These are phyloP conservation scores for Chloroceryle inda DNA, from an alignment of 2,797 vertebrate genomes.

Conservation along the genomic window DNA sequence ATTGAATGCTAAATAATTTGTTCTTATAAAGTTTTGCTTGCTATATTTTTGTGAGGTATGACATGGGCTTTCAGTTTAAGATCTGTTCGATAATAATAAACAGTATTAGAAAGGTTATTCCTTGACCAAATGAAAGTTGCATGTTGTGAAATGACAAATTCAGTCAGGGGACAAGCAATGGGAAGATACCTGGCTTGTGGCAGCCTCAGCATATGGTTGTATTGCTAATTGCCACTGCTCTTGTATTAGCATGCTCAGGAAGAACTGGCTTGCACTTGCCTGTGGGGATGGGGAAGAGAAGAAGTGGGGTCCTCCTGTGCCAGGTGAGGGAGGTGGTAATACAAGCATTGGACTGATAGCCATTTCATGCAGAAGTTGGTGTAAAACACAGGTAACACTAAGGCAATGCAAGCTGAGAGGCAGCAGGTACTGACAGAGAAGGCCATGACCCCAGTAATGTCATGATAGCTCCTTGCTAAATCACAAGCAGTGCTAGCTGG, in stretches of 20 bases:
- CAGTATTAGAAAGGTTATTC: conserved; percentile 62
- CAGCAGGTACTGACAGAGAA: not conserved
- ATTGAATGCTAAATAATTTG: conserved; percentile 50
- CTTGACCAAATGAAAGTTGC: conserved; percentile 33
- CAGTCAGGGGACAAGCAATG: not conserved
- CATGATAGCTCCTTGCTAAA: not conserved
- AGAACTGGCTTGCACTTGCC: not conserved
- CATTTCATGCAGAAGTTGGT: not conserved
- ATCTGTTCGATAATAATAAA: conserved; percentile 69
- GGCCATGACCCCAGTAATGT: not conserved
- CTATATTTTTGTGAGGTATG: conserved; percentile 46
- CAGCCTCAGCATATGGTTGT: not conserved
- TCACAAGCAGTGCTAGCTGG: not conserved
- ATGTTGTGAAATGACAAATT: conserved; percentile 33
- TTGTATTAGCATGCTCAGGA: not conserved
- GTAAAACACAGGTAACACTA: not conserved
- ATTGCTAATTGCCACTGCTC: not conserved
- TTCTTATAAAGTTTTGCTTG: conserved; percentile 57
- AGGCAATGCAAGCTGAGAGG: not conserved
- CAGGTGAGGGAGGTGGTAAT: not conserved
- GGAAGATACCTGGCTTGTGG: not conserved
- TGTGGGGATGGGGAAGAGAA: not conserved
- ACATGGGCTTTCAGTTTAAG: conserved; percentile 53
- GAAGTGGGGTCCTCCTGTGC: not conserved
- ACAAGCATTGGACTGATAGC: not conserved